Conservation (phyloP, 2,113 vertebrate species). For the Progne subis region DNA sequence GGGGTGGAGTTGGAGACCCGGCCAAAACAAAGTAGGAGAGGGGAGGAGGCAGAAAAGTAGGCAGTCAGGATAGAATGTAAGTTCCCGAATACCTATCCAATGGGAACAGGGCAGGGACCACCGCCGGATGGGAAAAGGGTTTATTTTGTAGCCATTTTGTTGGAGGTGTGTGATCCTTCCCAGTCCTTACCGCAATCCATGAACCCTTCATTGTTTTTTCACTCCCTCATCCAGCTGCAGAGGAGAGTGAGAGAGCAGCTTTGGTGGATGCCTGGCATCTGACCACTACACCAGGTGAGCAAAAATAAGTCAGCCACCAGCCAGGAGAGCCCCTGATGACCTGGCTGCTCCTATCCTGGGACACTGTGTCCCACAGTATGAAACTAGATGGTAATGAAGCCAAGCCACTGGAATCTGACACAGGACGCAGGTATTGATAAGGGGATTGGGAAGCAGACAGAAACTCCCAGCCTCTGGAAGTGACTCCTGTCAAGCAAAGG, state of each 20-base stretch:
- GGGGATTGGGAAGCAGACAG: not conserved
- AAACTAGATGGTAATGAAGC: not conserved
- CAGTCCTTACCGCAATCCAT: not conserved
- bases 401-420: not conserved
- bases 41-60: not conserved
- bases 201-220: not conserved
- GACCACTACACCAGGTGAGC: not conserved
- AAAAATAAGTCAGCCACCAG: not conserved
- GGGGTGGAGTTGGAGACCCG: not conserved
- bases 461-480: not conserved
- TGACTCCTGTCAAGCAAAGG: not conserved
- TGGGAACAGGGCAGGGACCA: not conserved
- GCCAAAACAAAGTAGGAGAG: not conserved
- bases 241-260: not conserved
- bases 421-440: not conserved
- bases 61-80: fast-evolving
- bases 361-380: fast-evolving
- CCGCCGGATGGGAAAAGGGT: fast-evolving
- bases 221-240: not conserved
- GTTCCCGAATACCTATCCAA: fast-evolving
- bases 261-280: not conserved
- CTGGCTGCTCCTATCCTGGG: not conserved
- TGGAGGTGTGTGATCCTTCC: not conserved
- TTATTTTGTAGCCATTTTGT: not conserved
- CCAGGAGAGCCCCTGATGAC: not conserved